Percentiles rank a stretch among this genome's conserved stretches.
Conservation (phyloP, 1,140 invertebrate genomes). For the Drosophila albomicans region DNA sequence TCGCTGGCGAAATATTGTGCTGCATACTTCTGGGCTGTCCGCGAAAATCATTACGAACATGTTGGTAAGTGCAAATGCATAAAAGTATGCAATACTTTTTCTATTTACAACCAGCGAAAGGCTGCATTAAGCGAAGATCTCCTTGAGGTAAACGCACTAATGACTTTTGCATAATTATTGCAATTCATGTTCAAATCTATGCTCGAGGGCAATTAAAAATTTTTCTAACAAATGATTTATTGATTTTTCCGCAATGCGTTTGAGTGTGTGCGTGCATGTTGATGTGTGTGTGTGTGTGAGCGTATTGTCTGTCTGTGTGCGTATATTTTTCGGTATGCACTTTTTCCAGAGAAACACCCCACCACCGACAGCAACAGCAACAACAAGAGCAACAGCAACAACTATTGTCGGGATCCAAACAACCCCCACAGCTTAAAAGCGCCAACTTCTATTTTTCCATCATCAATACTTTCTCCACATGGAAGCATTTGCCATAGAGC, state of each 20-base stretch:
- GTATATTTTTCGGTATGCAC: conserved; percentile 81
- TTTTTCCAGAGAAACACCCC: conserved; percentile 81
- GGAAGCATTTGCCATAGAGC: conserved; percentile 45
- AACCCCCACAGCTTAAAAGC: conserved; percentile 79
- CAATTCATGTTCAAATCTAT: not conserved
- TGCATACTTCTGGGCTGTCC: conserved; percentile 71
- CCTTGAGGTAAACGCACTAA: not conserved
- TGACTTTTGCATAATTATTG: not conserved
- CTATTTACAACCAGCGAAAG: not conserved
- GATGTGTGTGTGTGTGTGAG: conserved; percentile 37
- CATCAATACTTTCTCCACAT: conserved; percentile 72
- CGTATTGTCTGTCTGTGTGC: conserved; percentile 55
- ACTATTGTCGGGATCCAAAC: conserved; percentile 57
- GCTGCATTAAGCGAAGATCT: not conserved
- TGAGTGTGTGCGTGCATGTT: conserved; percentile 27
- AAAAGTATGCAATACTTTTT: conserved; percentile 39
- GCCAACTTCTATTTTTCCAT: conserved; percentile 83
- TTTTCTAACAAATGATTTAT: conserved; percentile 80
- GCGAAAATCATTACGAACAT: conserved; percentile 65
- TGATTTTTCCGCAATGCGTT: conserved; percentile 79
- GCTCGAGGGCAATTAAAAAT: conserved; percentile 46
- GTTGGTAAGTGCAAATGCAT: conserved; percentile 63
- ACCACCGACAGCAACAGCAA: conserved; percentile 21
- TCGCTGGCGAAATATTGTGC: conserved; percentile 46
- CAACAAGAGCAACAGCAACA: conserved; percentile 23